Evolutionary conservation across 2,113 vertebrate species (phyloP), one percentile per base, ranked within the genome.

Genomic region (Narcine bancroftii): DNA sequence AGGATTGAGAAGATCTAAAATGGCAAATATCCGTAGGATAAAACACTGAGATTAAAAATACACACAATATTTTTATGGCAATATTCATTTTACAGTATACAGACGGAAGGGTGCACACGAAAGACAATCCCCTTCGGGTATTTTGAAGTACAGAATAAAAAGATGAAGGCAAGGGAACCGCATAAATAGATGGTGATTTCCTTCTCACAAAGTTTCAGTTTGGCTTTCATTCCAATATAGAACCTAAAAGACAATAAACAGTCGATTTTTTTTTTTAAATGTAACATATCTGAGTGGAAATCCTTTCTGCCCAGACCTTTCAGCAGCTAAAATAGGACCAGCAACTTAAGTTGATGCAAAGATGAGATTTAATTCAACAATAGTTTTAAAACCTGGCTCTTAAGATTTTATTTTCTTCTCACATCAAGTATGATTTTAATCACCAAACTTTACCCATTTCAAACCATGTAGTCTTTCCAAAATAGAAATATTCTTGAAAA

Each of bases 21-120:
- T 87, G 81, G 81, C n/a, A 60, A 21, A 36, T 63, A 56, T 60
- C 56, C n/a, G 33, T 87, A 56, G 81, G 81, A 60, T 87, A 63
- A 63, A 56, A 63, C 33, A 87, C 53, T 83, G 53, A 60, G n/a
- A 56, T 13, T 63, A 87, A 60, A 60, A 60, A 85, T 87, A 60
- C 53, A 87, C 3, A 19, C n/a, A 87, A 83, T 36, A 36, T 50
- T 81, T 53, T 81, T 81, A 33, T 50, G 77, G 24, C 77, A 50
- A 50, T 50, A 81, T 50, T 50, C 47, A 81, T 87, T 87, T 87
- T 63, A 42, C 81, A 87, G 15, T 87, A 87, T 63, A 87, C 29
- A 87, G 24, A 92, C 0, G 47, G 73, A 92, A 92, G 0, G 93
- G 93, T 36, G 56, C 92, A 93, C 93, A 0, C 0, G 2, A 87